A percentile compares a stretch with the other conserved stretches of the same genome.
Evolutionary conservation across 2,888 invertebrate genomes (phyloP).

Genomic region (Cyrtodaria siliqua): DNA sequence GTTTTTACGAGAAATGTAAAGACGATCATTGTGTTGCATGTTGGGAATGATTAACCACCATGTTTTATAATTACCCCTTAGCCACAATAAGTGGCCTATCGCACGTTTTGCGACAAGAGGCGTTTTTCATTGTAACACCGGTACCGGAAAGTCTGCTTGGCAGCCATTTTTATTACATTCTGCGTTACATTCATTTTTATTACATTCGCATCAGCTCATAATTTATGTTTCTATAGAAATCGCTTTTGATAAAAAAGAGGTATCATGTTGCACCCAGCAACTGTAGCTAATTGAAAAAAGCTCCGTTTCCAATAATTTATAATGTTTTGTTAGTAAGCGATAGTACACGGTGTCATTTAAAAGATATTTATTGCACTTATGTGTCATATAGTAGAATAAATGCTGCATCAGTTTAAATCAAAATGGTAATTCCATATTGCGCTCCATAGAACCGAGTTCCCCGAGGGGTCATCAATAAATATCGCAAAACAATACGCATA

Average conservation of each 20-base stretch:
- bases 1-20: conserved; percentile 39
- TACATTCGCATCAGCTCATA: conserved; percentile 47
- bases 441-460: conserved; percentile 35
- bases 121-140: conserved; percentile 32
- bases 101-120: conserved; percentile 29
- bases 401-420: conserved; percentile 61
- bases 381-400: conserved; percentile 63
- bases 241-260: conserved; percentile 28
- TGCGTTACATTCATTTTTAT: too few species aligned
- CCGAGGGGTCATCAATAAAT: conserved; percentile 47
- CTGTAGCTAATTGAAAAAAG: conserved; percentile 57
- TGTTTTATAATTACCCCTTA: conserved; percentile 7
- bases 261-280: conserved; percentile 34
- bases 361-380: conserved; percentile 57
- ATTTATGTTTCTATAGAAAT: conserved; percentile 52
- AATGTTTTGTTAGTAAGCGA: conserved; percentile 50
- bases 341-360: conserved; percentile 52
- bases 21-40: conserved; percentile 39
- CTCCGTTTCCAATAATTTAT: conserved; percentile 62
- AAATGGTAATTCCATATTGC: conserved; percentile 62
- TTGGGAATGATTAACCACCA: conserved; percentile 29
- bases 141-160: conserved; percentile 37
- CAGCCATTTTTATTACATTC: conserved; percentile 42
- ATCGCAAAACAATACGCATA: conserved; percentile 45
- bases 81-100: conserved; percentile 8